Evolutionary conservation across 1,140 invertebrate species (phyloP), one percentile per base, ranked within the genome.

Genomic region (Drosophila neocordata): DNA sequence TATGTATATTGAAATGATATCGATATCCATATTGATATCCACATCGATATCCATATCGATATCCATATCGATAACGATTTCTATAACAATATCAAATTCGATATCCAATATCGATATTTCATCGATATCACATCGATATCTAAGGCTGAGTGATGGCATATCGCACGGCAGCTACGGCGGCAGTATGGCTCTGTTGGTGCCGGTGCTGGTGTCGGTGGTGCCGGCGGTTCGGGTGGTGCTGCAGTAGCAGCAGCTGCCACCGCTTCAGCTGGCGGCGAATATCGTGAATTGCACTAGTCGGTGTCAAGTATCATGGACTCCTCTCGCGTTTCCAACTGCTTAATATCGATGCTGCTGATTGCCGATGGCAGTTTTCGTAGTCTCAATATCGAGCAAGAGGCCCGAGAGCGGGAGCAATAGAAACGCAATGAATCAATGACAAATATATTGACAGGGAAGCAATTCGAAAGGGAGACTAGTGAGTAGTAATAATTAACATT

Each of bases 311-410:
- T 99, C 90, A 97, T 99, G 95, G 98, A 99, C 93, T 98, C 98
- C 41, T 92, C 70, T 12, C 94, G 98, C 81, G 96, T 99, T 52
- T 99, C 98, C 52, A 99, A 98, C 74, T 99, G 98, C 93, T 94
- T 99, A 73, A 99, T 99, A 92, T 98, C 97, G 64, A 99, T 99
- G 93, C 94, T 99, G 77, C 94, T 99, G 48, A 99, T 99, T 82
- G 98, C 99, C 8, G 99, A 99, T 92, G 98, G 98, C 81, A 98
- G 97, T 92, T 96, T 95, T 92, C 96, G 97, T 85, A 98, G 97
- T 60, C 92, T 98, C 63, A 98, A 98, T 92, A 97, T 98, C 95
- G 97, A 98, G 92, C 96, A 97, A 78, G 97, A 98, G 92, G 97
- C 97, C n/a, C 94, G 96, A 60, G 96, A 97, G 92, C 94, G 96